Evolutionary conservation across 2,113 vertebrate species (phyloP), one percentile per base, ranked within the genome.

Genomic region (Urocolius indicus): DNA sequence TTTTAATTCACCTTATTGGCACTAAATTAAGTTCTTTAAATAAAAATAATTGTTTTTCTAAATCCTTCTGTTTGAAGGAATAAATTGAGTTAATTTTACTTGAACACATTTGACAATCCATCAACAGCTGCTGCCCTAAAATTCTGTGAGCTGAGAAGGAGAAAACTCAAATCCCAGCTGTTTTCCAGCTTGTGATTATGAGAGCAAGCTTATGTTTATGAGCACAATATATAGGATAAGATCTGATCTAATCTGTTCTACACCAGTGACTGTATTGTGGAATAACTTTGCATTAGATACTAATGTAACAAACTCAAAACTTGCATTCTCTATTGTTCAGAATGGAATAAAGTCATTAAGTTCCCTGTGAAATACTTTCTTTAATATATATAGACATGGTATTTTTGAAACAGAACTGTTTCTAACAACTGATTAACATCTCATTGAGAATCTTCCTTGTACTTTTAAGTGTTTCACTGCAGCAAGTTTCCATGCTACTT

Each of bases 11-110:
- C 69, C 32, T 23, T 19, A 5, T 23, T 68, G 52, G 14, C 22
- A 52, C 9, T 54, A 69, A 57, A 55, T 83, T 30, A 66, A 23
- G 62, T 92, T 30, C 48, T 73, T 68, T 71, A 87, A 72, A 32
- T 79, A 74, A 89, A 84, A 80, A 27, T 58, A 29, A 51, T n/a
- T n/a, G 11, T 79, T 61, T 88, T 90, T 73, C 45, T 65, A 62
- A 83, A 63, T 57, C 68, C 27, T 80, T 83, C 79, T 85, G 16
- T 80, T 23, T 61, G 36, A 93, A 41, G n/a, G 38, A 93, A 90
- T 92, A 78, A 85, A 79, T 90, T 67, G 73, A 81, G 81, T 91
- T 93, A n/a, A 54, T 92, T 89, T 95, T 81, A 85, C 63, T 87
- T 68, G 89, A 92, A 52, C 58, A 90, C 7, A 5, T 89, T 65